These are phyloP conservation scores for Lucifuga dentata DNA, from an alignment of 2,113 vertebrate genomes.

Conservation along the genomic window DNA sequence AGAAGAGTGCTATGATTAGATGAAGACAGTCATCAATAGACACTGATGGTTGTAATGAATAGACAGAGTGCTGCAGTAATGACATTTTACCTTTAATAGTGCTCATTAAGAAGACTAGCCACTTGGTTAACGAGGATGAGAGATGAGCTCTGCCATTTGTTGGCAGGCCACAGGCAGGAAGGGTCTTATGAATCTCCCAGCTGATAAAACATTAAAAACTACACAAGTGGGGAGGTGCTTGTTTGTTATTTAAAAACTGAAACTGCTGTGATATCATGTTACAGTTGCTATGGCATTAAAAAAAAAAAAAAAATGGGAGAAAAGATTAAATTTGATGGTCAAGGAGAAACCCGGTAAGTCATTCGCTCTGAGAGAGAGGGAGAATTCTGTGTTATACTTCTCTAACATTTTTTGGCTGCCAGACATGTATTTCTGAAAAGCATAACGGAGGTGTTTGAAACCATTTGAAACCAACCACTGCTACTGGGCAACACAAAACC, in stretches of 20 bases:
- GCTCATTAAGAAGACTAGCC: constrained; percentile 73
- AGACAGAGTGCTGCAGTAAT: constrained; percentile 72
- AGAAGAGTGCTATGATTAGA: constrained; percentile 67
- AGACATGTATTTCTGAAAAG: too few species aligned
- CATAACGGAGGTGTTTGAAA: too few species aligned
- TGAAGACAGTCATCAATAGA: constrained; percentile 66
- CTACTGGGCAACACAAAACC: too few species aligned
- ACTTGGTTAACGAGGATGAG: constrained; percentile 66
- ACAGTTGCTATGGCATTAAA: too few species aligned
- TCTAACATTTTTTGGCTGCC: too few species aligned
- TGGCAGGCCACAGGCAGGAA: constrained; percentile 20
- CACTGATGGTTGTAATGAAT: constrained; percentile 80
- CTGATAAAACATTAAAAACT: constrained; percentile 5
- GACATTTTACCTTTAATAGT: constrained; percentile 77
- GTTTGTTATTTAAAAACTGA: background rate
- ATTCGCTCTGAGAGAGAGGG: too few species aligned
- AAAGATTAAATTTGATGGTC: too few species aligned
- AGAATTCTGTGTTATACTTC: too few species aligned
- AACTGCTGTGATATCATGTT: too few species aligned
- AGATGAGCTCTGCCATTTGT: constrained; percentile 58
- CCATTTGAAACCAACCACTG: too few species aligned
- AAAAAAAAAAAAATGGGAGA: too few species aligned
- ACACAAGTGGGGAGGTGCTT: background rate
- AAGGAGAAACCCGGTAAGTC: too few species aligned
- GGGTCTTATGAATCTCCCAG: constrained; percentile 19